Percentiles rank a stretch among this genome's conserved stretches.
phyloP scores from a whole-genome alignment of 2,113 vertebrate genomes.

The Micronisus gabar region DNA sequence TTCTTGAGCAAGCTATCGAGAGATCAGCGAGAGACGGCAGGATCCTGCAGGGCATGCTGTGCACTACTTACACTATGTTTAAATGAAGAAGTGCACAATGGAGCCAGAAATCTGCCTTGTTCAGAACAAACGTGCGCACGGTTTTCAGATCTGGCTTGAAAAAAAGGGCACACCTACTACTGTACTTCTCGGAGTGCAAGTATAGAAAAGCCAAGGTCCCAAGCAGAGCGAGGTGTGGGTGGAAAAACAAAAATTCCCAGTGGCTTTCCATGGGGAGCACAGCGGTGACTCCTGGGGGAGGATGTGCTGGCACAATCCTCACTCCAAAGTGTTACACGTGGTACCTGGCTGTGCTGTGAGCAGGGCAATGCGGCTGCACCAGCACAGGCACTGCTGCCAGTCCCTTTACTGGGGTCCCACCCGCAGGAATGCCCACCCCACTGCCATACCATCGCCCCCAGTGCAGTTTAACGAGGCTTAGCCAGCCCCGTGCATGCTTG shows the following conservation, averaged over 20 bases:
- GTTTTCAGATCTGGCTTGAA: not conserved
- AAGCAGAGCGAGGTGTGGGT: not conserved
- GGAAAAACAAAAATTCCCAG: not conserved
- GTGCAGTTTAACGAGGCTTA: not conserved
- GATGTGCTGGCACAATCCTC: not conserved
- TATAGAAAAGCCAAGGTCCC: not conserved
- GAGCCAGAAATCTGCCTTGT: not conserved
- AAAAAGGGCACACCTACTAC: not conserved
- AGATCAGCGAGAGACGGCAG: not conserved
- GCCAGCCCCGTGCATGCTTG: fast-evolving
- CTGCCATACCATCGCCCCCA: not conserved
- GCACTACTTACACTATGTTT: fast-evolving
- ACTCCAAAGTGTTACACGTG: fast-evolving
- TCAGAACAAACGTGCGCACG: fast-evolving
- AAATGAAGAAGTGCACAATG: fast-evolving
- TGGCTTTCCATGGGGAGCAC: not conserved
- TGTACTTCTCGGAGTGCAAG: fast-evolving
- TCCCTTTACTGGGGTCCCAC: not conserved
- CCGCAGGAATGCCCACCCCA: not conserved
- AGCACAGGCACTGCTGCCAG: not conserved
- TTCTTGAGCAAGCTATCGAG: not conserved
- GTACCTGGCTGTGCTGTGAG: not conserved
- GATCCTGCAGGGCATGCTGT: not conserved
- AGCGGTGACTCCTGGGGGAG: not conserved
- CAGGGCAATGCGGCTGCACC: not conserved